Evolutionary conservation across 2,797 vertebrate genomes (phyloP).

Genomic region (Darevskia nairensis): DNA sequence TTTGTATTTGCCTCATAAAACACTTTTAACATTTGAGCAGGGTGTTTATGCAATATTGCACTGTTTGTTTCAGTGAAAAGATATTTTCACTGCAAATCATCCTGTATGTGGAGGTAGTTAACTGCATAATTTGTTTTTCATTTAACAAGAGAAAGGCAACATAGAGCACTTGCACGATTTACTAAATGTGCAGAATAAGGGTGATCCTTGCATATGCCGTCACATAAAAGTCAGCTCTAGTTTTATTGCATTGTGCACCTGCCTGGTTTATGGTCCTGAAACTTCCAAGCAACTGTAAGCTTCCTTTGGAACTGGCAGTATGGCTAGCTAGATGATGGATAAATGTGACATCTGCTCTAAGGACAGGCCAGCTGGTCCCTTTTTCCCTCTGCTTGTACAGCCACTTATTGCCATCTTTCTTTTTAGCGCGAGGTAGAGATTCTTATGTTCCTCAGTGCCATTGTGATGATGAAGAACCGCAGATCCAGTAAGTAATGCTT

Average conservation of each 20-base stretch:
- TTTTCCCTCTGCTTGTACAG: not conserved
- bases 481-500: constrained; percentile 87
- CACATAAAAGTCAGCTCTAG: not conserved
- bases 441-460: constrained; percentile 96
- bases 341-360: not conserved
- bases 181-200: not conserved
- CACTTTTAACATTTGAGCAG: not conserved
- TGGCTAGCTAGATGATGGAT: not conserved
- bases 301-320: not conserved
- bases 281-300: not conserved
- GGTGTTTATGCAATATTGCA: not conserved
- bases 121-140: not conserved
- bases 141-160: not conserved
- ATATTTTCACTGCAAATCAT: not conserved
- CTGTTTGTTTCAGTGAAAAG: not conserved
- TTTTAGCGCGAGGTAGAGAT: constrained; percentile 94
- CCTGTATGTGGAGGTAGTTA: not conserved
- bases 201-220: not conserved
- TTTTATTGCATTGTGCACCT: not conserved
- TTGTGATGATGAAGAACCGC: constrained; percentile 99
- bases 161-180: not conserved
- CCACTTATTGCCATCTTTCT: not conserved
- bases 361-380: not conserved
- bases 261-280: not conserved
- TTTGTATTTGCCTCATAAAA: not conserved